Evolutionary conservation across 1,140 invertebrate genomes (phyloP).

Genomic region (Cepaea nemoralis): DNA sequence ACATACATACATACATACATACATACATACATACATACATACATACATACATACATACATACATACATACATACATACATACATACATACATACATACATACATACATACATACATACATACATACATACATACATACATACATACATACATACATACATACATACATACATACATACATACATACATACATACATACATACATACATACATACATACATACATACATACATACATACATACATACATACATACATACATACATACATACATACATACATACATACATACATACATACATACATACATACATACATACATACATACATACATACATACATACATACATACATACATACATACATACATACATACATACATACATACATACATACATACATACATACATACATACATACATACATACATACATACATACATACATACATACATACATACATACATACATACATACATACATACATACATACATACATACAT

Average conservation of each 20-base stretch:
- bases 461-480: too few species aligned
- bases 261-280: constrained; percentile 12
- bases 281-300: constrained; percentile 17
- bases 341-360: constrained; percentile 10
- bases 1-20: constrained; percentile 14
- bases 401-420: too few species aligned
- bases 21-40: constrained; percentile 22
- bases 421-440: too few species aligned
- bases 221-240: constrained; percentile 19
- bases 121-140: constrained; percentile 24
- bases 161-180: constrained; percentile 16
- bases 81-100: constrained; percentile 18
- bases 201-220: constrained; percentile 12
- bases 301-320: constrained; percentile 14
- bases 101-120: constrained; percentile 24
- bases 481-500: background rate
- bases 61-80: constrained; percentile 20
- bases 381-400: too few species aligned
- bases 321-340: constrained; percentile 1
- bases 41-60: constrained; percentile 24
- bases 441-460: too few species aligned
- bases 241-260: constrained; percentile 8
- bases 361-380: too few species aligned
- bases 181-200: constrained; percentile 12
- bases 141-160: constrained; percentile 24